These are phyloP conservation scores for Anolis carolinensis DNA, from an alignment of 2,113 vertebrate genomes.

Conservation along the genomic window DNA sequence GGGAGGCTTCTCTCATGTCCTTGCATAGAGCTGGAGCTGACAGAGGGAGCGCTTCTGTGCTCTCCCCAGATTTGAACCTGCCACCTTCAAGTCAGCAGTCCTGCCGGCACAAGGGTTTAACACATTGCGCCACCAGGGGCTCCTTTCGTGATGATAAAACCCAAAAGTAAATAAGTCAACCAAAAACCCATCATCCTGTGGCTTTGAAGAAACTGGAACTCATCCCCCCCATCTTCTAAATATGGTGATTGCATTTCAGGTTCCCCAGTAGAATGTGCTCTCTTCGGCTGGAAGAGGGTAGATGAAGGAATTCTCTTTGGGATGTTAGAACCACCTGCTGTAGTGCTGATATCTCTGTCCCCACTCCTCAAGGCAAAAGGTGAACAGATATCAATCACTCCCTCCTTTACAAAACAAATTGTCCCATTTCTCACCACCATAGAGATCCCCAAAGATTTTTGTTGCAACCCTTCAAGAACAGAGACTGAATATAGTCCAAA, in stretches of 20 bases:
- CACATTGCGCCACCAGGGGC: too few relatives aligned
- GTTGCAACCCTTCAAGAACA: background rate
- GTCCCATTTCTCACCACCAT: background rate
- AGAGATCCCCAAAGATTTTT: background rate
- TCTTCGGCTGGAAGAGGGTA: background rate
- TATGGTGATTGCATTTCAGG: background rate
- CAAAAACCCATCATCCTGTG: background rate
- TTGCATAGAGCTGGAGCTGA: too few relatives aligned
- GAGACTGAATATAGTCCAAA: background rate
- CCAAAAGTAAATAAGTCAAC: too few relatives aligned
- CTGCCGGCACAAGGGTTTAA: too few relatives aligned
- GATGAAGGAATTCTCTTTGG: slow-evolving; percentile 6
- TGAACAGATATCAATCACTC: background rate
- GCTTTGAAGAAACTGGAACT: background rate
- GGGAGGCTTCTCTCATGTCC: too few relatives aligned
- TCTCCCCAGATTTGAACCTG: too few relatives aligned
- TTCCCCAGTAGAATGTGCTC: background rate
- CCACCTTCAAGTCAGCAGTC: too few relatives aligned
- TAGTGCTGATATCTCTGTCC: background rate
- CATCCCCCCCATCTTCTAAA: background rate
- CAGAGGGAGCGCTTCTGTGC: too few relatives aligned
- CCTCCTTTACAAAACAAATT: background rate
- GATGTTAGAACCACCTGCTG: background rate
- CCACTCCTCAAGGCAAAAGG: background rate
- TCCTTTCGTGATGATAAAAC: too few relatives aligned